Evolutionary conservation across 2,888 invertebrate species (phyloP).

Genomic region (Synergus laeviventris): DNA sequence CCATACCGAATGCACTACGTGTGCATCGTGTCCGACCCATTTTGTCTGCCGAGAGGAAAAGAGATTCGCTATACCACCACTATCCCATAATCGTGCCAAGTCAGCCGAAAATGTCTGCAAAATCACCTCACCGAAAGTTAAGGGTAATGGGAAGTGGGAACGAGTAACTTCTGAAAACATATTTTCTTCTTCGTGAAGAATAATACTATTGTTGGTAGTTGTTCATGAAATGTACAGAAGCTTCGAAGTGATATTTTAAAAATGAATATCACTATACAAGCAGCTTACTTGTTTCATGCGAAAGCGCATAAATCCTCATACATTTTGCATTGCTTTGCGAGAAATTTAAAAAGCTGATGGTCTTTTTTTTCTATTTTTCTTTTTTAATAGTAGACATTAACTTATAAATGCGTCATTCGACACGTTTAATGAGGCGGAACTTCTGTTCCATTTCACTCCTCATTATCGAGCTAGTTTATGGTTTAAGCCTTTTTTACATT

Average conservation of each 20-base stretch:
- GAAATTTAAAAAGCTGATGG: not conserved
- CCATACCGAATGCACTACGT: constrained; percentile 44
- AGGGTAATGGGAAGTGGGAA: too few relatives aligned
- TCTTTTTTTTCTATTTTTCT: not conserved
- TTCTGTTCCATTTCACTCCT: not conserved
- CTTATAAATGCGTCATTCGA: not conserved
- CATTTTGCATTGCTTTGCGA: not conserved
- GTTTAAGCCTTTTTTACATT: constrained; percentile 6
- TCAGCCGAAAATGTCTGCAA: constrained; percentile 18
- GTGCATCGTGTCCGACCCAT: constrained; percentile 36
- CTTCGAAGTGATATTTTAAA: too few relatives aligned
- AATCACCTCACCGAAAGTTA: constrained; percentile 15
- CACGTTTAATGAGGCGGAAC: constrained; percentile 1
- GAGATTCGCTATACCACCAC: constrained; percentile 15
- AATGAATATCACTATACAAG: too few relatives aligned
- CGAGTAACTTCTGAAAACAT: not conserved
- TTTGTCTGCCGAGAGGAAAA: constrained; percentile 25
- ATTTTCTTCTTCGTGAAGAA: not conserved
- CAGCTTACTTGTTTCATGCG: not conserved
- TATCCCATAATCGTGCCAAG: constrained; percentile 16
- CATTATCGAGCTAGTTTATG: not conserved
- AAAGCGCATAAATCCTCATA: not conserved
- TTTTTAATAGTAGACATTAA: not conserved
- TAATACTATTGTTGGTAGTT: not conserved
- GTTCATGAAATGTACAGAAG: too few relatives aligned